phyloP scores from a whole-genome alignment of 2,888 invertebrate genomes.

The Dastarcus helophoroides region DNA sequence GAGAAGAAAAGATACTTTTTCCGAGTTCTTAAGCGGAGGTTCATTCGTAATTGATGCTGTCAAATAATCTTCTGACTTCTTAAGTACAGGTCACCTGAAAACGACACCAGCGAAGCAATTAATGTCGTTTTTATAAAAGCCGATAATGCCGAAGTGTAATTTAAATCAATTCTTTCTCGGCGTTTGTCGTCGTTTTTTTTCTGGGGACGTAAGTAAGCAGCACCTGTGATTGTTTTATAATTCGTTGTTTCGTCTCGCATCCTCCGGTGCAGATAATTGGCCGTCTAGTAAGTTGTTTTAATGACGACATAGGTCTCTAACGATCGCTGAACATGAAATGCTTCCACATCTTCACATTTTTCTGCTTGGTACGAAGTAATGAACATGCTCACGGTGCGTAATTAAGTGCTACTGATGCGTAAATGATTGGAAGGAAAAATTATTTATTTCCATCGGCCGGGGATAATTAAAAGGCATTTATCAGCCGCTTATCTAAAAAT shows the following conservation, averaged over 20 bases:
- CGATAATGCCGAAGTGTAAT: constrained; percentile 7
- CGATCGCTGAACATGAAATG: constrained; percentile 25
- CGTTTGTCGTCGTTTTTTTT: constrained; percentile 1
- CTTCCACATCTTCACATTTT: constrained; percentile 12
- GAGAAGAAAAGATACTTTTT: too few relatives aligned
- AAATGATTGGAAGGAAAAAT: constrained; percentile 26
- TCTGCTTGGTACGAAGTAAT: constrained; percentile 12
- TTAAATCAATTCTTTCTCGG: constrained; percentile 10
- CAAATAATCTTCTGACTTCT: too few relatives aligned
- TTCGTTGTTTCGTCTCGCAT: constrained; percentile 19
- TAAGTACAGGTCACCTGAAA: too few relatives aligned
- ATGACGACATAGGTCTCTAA: constrained; percentile 25
- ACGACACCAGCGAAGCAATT: constrained; percentile 1
- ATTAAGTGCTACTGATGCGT: constrained; percentile 28
- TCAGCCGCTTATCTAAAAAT: too few relatives aligned
- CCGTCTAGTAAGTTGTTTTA: constrained; percentile 24
- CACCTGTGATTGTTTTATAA: constrained; percentile 24
- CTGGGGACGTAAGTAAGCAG: constrained; percentile 1
- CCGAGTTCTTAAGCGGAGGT: too few relatives aligned
- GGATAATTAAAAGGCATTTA: too few relatives aligned
- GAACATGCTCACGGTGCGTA: constrained; percentile 16
- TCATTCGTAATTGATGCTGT: too few relatives aligned
- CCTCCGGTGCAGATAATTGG: constrained; percentile 24
- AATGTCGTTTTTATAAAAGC: not conserved
- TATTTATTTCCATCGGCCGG: too few relatives aligned